These are phyloP conservation scores for Falco punctatus DNA, from an alignment of 2,113 vertebrate genomes.

Conservation along the genomic window DNA sequence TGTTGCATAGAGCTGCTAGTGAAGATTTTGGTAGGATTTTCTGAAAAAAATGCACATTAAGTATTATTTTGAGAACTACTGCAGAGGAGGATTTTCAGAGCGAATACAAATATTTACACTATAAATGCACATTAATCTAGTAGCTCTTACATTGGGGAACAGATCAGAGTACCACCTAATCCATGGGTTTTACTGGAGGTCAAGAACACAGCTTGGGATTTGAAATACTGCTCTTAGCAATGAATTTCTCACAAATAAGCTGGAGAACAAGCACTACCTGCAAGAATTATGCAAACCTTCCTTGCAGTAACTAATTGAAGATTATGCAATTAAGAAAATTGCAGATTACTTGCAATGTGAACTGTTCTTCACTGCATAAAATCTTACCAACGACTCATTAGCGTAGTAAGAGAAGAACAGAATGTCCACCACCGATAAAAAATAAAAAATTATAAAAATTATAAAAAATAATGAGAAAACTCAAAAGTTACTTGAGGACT, in stretches of 20 bases:
- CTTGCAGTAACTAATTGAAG: neutral
- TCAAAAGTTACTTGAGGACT: neutral
- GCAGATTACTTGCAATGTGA: neutral
- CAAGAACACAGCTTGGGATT: neutral
- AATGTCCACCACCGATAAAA: neutral
- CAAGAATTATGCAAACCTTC: neutral
- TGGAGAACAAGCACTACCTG: neutral
- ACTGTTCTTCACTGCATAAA: neutral
- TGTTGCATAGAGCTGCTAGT: neutral
- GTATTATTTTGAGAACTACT: neutral
- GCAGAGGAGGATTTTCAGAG: neutral
- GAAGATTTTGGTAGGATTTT: neutral
- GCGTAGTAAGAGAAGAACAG: neutral
- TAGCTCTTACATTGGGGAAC: neutral
- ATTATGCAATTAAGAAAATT: neutral
- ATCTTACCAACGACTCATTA: neutral
- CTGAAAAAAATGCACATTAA: neutral
- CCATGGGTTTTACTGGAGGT: neutral
- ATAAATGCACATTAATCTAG: neutral
- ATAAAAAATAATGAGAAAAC: neutral
- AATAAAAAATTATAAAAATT: neutral
- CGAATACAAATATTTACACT: neutral
- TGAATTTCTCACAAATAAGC: neutral
- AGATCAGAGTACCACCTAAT: slow-evolving; percentile 13
- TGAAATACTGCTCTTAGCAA: neutral